Evolutionary conservation across 2,113 vertebrate genomes (phyloP).

Genomic region (Eleginops maclovinus): DNA sequence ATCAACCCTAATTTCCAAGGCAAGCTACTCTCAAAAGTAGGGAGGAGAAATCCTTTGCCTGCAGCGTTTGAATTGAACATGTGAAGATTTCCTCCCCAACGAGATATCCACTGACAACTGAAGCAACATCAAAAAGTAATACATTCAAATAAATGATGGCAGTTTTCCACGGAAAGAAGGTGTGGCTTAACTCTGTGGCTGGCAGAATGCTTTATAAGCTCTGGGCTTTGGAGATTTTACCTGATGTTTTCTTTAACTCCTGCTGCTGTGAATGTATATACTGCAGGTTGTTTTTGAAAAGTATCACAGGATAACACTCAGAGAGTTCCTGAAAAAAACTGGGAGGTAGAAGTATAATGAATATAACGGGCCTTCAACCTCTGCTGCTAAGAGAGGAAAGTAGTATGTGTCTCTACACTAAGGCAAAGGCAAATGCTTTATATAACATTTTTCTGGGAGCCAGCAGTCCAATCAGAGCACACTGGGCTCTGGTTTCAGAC

Average conservation of each 20-base stretch:
- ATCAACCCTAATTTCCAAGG: constrained; percentile 61
- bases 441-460: too few species aligned
- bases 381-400: background rate
- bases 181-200: constrained; percentile 45
- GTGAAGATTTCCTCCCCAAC: constrained; percentile 74
- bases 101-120: constrained; percentile 71
- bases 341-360: background rate
- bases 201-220: constrained; percentile 36
- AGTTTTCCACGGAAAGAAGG: constrained; percentile 62
- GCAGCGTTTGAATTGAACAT: constrained; percentile 72
- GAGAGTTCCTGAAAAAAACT: background rate
- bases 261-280: constrained; percentile 6
- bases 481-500: too few species aligned
- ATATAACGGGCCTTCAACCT: background rate
- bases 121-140: constrained; percentile 68
- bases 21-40: constrained; percentile 64
- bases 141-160: constrained; percentile 71
- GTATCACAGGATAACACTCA: constrained; percentile 9
- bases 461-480: too few species aligned
- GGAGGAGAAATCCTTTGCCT: constrained; percentile 75
- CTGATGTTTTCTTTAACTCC: constrained; percentile 35
- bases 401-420: background rate
- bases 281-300: constrained; percentile 5
- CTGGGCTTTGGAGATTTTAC: constrained; percentile 38
- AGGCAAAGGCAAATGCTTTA: too few species aligned